Base-by-base conservation (phyloP, 2,888 invertebrate species). In the Troides oblongomaculatus region DNA sequence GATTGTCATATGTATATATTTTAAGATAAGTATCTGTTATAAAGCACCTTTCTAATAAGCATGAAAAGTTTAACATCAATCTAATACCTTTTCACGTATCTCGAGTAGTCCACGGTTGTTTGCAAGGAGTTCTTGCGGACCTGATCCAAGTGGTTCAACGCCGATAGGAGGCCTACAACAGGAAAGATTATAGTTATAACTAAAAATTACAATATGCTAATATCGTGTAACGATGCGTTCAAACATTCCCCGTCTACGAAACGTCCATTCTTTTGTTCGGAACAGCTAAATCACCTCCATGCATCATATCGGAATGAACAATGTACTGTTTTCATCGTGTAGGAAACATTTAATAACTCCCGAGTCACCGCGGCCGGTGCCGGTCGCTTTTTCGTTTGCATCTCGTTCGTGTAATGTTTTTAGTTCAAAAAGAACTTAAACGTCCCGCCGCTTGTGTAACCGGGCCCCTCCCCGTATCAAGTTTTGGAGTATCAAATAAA, bases 81-180 rank as follows among this genome's bases (percentile, higher is more conserved):
- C 64, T 75, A 14, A 46, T 86, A 93, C 93, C 97, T 95, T 87
- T 97, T 96, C 72, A 98, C 97, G 88, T 97, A 97, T 90, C 97
- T 95, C 60, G 97, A 97, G 91, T 97, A 97, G 91, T 97, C 97
- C 75, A 96, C 93, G 79, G 96, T 94, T n/a, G 94, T 94, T 76
- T 95, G 94, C 69, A 94, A 85, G 74, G 94, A 94, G 78, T 93
- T 93, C 81, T 94, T 88, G 71, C 94, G 83, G 36, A 92, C 89
- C 72, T 92, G 92, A 75, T 89, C 94, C 83, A 88, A 87, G 80
- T 88, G 93, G 80, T 87, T 93, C 85, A 88, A 86, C 68, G 87
- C 93, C 68, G 89, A 92, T 73, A 93, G 82, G 71, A 93, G 80
- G 79, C 94, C 93, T 93, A 78, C 30, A 84, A 79, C 78, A 83